These are phyloP conservation scores for Hucho hucho DNA, from an alignment of 2,113 vertebrate species.

Conservation along the genomic window DNA sequence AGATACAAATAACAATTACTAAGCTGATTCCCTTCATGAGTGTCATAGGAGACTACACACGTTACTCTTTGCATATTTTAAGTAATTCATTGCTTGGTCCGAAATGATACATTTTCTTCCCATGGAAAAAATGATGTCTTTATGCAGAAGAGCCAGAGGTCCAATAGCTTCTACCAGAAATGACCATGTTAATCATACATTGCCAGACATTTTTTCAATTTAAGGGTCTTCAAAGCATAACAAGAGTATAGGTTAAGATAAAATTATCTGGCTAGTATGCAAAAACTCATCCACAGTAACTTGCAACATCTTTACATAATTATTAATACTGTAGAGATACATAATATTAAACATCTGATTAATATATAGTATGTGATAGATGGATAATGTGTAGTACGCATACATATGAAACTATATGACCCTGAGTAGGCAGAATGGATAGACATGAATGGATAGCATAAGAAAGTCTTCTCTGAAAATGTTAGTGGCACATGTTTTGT, in stretches of 20 bases:
- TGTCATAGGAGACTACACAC: neutral
- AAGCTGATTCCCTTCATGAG: neutral
- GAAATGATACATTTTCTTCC: constrained; percentile 1
- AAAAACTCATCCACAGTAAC: neutral
- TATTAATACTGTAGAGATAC: neutral
- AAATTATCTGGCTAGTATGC: neutral
- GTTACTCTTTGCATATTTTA: neutral
- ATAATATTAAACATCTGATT: neutral
- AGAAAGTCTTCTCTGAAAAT: neutral
- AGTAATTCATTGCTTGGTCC: constrained; percentile 43
- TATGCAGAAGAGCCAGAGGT: neutral
- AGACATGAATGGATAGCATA: neutral
- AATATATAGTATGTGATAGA: neutral
- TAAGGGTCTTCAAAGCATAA: neutral
- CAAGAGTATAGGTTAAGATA: neutral
- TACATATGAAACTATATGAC: neutral
- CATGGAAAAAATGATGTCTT: neutral
- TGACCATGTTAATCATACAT: too few relatives aligned
- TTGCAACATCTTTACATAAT: neutral
- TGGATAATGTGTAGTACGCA: neutral
- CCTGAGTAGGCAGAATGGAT: neutral
- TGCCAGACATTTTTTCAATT: neutral
- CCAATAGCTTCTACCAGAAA: constrained; percentile 2
- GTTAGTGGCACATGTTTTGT: too few relatives aligned
- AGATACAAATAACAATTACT: constrained; percentile 1